Base-by-base conservation (phyloP, 2,797 vertebrate genomes). In the Champsocephalus esox region DNA sequence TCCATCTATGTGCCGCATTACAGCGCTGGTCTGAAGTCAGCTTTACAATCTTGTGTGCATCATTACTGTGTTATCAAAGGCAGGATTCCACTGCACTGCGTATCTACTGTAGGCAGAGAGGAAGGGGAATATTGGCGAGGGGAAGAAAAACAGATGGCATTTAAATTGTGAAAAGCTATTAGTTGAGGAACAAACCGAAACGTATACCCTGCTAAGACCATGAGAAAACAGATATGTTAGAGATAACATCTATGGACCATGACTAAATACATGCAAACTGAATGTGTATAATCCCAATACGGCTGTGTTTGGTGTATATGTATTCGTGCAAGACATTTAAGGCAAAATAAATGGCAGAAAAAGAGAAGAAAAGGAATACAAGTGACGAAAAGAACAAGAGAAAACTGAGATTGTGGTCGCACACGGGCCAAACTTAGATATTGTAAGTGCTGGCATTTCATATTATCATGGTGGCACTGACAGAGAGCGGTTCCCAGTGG, bases 381-480 rank as follows among this genome's bases (percentile, higher is more conserved):
- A 32, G 43, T 11, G 24, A 41, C 46, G 24, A 12, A 24, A 69
- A 55, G 60, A 73, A 34, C 59, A 59, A 46, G 32, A 71, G 16
- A 66, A 59, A 50, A 55, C 16, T 14, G n/a, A 73, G 55, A 70
- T 43, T 55, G 50, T 54, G 63, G 60, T 67, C 56, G 55, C 82
- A 74, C 52, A 75, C 65, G 65, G 71, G 54, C 28, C 28, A 28
- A 28, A 28, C 4, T 28, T 28, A 28, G 28, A 28, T 28, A 28
- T 28, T 28, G 28, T 28, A 28, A 82, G 73, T 24, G 83, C 56
- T 81, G 82, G 76, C 64, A 75, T 85, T 85, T 88, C 83, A 86
- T 85, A 70, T 71, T 66, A 85, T 86, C 80, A 66, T 70, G 70
- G 75, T 14, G 34, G 46, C 32, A 28, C 52, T 74, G 77, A 80